Percentiles rank a stretch among this genome's conserved stretches.
phyloP scores from a whole-genome alignment of 2,888 invertebrate genomes.

The Aradus depressus region DNA sequence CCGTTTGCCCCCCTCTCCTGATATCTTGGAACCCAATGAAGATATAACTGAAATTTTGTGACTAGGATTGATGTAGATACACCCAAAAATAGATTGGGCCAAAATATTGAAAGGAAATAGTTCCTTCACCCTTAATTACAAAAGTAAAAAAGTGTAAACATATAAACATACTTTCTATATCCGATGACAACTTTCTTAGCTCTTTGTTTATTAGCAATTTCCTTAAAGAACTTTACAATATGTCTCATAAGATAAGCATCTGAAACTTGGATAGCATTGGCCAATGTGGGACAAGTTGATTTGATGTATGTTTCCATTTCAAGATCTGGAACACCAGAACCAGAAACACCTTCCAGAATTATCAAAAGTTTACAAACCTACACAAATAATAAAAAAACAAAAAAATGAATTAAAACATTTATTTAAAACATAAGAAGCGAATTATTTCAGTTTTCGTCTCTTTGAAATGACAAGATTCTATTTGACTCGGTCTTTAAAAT shows the following conservation, averaged over 20 bases:
- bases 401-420: too few relatives aligned
- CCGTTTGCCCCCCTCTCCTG: too few relatives aligned
- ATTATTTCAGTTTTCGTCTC: too few relatives aligned
- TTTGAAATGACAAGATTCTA: too few relatives aligned
- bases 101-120: conserved; percentile 21
- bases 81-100: conserved; percentile 26
- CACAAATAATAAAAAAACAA: conserved; percentile 9
- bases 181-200: conserved; percentile 35
- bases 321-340: conserved; percentile 41
- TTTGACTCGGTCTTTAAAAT: too few relatives aligned
- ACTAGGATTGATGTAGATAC: background rate
- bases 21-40: too few relatives aligned
- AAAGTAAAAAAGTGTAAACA: conserved; percentile 3
- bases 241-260: conserved; percentile 42
- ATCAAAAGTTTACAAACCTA: conserved; percentile 42
- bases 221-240: conserved; percentile 45
- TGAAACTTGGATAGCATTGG: conserved; percentile 39
- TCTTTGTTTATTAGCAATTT: conserved; percentile 38
- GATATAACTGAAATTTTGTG: background rate
- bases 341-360: conserved; percentile 42
- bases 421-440: too few relatives aligned
- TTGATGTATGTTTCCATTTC: conserved; percentile 41
- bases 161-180: conserved; percentile 30
- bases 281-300: conserved; percentile 41
- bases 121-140: too few relatives aligned